These are phyloP conservation scores for Fragum sueziense DNA, from an alignment of 2,888 invertebrate species.

Conservation along the genomic window DNA sequence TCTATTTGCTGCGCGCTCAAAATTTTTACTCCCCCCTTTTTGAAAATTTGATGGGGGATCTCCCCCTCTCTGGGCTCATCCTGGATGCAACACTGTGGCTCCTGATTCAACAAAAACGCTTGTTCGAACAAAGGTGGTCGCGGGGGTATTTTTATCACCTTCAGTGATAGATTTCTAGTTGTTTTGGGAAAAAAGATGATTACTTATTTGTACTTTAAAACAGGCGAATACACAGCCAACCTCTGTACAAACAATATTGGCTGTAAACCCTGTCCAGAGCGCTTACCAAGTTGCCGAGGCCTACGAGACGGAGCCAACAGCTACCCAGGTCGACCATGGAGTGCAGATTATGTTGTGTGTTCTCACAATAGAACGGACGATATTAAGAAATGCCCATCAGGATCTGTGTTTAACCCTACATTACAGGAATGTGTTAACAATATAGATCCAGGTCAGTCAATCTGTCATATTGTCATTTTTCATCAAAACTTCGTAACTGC, in stretches of 20 bases:
- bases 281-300: slow-evolving; percentile 61
- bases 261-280: slow-evolving; percentile 62
- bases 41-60: too few relatives aligned
- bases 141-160: too few relatives aligned
- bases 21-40: too few relatives aligned
- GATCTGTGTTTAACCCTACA: slow-evolving; percentile 62
- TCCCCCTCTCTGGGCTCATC: too few relatives aligned
- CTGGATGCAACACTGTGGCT: too few relatives aligned
- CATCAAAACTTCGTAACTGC: too few relatives aligned
- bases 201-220: neutral
- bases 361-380: slow-evolving; percentile 55
- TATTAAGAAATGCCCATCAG: slow-evolving; percentile 53
- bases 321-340: slow-evolving; percentile 44
- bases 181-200: too few relatives aligned
- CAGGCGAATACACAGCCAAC: slow-evolving; percentile 67
- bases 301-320: slow-evolving; percentile 54
- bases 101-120: too few relatives aligned
- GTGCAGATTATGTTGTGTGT: slow-evolving; percentile 41
- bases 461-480: too few relatives aligned
- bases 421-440: slow-evolving; percentile 53
- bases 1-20: too few relatives aligned
- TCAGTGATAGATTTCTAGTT: too few relatives aligned
- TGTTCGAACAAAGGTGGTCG: too few relatives aligned
- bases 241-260: slow-evolving; percentile 48
- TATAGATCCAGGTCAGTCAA: slow-evolving; percentile 47